Conservation (phyloP, 2,888 invertebrate genomes). For the Cyclophora albipunctata region DNA sequence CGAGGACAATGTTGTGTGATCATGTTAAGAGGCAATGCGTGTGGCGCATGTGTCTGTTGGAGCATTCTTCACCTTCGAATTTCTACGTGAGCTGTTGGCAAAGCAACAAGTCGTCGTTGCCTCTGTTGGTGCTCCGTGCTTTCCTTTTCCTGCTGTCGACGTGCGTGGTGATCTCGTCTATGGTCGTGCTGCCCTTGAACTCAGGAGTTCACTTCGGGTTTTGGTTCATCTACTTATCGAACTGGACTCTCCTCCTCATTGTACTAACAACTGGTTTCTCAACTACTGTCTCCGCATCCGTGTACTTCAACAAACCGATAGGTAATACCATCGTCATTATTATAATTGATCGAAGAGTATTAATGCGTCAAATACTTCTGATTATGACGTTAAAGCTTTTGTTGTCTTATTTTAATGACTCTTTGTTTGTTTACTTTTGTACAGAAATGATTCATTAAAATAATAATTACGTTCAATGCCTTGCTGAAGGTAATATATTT, state of each 20-base stretch:
- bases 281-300: slow-evolving; percentile 42
- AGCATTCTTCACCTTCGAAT: slow-evolving; percentile 41
- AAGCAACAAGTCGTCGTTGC: slow-evolving; percentile 39
- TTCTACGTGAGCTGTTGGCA: slow-evolving; percentile 60
- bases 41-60: slow-evolving; percentile 41
- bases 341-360: background rate
- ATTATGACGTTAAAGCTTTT: too few relatives aligned
- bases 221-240: slow-evolving; percentile 65
- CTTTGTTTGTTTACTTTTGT: too few relatives aligned
- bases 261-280: slow-evolving; percentile 43
- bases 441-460: too few relatives aligned
- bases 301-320: slow-evolving; percentile 41
- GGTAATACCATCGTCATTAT: slow-evolving; percentile 25
- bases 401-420: too few relatives aligned
- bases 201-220: slow-evolving; percentile 33
- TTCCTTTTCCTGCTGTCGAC: slow-evolving; percentile 45
- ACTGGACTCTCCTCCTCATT: slow-evolving; percentile 58
- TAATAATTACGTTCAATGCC: too few relatives aligned
- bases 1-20: slow-evolving; percentile 30
- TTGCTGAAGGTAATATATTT: too few relatives aligned
- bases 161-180: slow-evolving; percentile 36
- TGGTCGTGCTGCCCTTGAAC: slow-evolving; percentile 32
- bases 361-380: background rate
- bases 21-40: slow-evolving; percentile 30
- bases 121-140: slow-evolving; percentile 35